Evolutionary conservation across 64 coral and sea anemone genomes (phyloP).

Genomic region (Acropora yongei): DNA sequence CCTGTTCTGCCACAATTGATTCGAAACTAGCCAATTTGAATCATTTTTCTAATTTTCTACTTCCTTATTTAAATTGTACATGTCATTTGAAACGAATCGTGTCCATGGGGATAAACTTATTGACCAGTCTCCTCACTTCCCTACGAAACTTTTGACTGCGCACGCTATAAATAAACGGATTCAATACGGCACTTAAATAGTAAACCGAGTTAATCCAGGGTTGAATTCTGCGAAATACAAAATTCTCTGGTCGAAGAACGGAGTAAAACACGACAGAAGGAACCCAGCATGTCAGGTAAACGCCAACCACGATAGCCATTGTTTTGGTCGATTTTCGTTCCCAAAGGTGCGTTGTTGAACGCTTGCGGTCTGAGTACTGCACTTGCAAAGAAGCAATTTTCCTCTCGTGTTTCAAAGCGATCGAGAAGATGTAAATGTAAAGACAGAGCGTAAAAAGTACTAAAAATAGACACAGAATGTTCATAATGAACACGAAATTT

Average conservation of each 20-base stretch:
- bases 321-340: conserved; percentile 25
- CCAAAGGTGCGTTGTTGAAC: background rate
- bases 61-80: background rate
- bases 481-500: background rate
- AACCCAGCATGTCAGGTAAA: conserved; percentile 17
- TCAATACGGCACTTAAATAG: conserved; percentile 17
- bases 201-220: conserved; percentile 28
- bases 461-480: background rate
- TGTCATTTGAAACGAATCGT: background rate
- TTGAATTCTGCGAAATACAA: background rate
- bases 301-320: conserved; percentile 12
- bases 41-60: too few relatives aligned
- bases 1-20: too few relatives aligned
- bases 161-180: conserved; percentile 24
- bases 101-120: background rate
- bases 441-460: conserved; percentile 4
- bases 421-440: conserved; percentile 26
- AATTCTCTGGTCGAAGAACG: background rate
- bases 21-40: too few relatives aligned
- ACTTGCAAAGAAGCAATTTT: background rate
- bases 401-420: conserved; percentile 40
- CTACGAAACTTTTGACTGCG: conserved; percentile 16
- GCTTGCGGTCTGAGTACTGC: background rate
- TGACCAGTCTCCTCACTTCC: background rate
- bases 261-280: conserved; percentile 27